Conservation (phyloP, 2,113 vertebrate species). For the Mormyrus lacerda region DNA sequence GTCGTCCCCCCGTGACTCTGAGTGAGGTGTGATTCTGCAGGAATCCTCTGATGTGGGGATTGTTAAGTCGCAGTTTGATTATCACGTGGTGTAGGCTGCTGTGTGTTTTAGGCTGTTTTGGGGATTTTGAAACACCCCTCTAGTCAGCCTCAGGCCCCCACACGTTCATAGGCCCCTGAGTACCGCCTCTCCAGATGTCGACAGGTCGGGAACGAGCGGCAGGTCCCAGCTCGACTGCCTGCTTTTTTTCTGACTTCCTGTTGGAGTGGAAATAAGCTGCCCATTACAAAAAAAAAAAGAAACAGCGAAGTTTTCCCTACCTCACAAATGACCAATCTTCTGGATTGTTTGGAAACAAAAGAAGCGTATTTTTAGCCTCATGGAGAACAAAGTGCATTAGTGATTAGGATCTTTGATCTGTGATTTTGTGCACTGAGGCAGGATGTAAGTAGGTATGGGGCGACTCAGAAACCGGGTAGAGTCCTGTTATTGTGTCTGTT, state of each 20-base stretch:
- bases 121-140: neutral
- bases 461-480: neutral
- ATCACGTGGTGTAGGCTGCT: neutral
- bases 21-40: neutral
- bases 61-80: neutral
- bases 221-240: neutral
- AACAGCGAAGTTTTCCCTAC: neutral
- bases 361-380: conserved; percentile 9
- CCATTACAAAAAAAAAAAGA: neutral
- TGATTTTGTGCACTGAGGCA: conserved; percentile 1
- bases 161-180: neutral
- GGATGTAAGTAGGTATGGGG: conserved; percentile 6
- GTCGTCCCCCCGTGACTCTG: conserved; percentile 15
- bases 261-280: neutral
- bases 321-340: neutral
- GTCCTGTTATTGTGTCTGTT: neutral
- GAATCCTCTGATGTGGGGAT: neutral
- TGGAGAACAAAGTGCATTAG: neutral
- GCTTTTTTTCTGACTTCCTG: neutral
- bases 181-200: neutral
- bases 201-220: neutral
- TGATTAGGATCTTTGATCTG: conserved; percentile 14
- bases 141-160: neutral
- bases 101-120: neutral
- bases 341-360: conserved; percentile 18